phyloP scores from a whole-genome alignment of 2,113 vertebrate genomes.

The Prionailurus viverrinus region DNA sequence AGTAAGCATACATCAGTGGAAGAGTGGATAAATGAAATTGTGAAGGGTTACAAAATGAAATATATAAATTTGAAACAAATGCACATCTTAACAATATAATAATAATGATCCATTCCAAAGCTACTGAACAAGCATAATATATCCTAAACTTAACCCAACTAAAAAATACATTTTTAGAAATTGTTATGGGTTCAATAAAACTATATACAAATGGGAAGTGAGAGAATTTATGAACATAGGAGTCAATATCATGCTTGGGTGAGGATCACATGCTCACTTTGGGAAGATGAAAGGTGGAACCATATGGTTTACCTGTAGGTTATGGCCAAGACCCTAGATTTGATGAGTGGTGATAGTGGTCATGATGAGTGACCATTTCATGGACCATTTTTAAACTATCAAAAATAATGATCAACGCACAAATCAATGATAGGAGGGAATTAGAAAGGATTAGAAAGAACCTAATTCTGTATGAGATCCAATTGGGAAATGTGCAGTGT shows the following conservation, averaged over 20 bases:
- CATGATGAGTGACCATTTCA: too few species aligned
- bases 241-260: neutral
- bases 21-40: neutral
- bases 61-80: neutral
- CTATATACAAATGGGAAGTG: neutral
- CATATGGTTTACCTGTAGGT: neutral
- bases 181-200: neutral
- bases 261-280: neutral
- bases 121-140: neutral
- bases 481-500: neutral
- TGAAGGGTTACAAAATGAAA: neutral
- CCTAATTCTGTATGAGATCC: neutral
- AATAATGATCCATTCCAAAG: neutral
- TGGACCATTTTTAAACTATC: neutral
- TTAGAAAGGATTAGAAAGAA: neutral
- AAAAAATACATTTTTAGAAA: neutral
- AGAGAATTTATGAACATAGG: neutral
- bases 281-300: neutral
- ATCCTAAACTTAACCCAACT: neutral
- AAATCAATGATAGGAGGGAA: neutral
- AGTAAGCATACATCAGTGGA: neutral
- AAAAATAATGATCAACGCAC: neutral
- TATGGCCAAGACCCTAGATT: neutral
- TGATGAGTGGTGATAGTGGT: neutral
- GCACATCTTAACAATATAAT: neutral